Conservation (phyloP, 2,113 vertebrate species). For the Crotalus viridis region DNA sequence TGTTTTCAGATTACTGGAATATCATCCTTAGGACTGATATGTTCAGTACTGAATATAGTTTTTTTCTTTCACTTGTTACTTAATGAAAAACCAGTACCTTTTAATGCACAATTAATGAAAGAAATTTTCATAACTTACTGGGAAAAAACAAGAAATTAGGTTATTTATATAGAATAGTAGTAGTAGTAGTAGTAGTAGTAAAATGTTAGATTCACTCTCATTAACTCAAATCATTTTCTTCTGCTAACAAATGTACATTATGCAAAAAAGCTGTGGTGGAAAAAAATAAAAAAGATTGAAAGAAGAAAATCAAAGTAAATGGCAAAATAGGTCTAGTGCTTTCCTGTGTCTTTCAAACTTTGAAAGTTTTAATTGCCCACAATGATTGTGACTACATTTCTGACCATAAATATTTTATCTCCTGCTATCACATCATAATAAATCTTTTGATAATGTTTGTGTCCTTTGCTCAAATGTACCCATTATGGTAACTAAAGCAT, state of each 20-base stretch:
- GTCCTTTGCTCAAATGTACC: slow-evolving; percentile 55
- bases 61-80: background rate
- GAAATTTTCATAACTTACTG: background rate
- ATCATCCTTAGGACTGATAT: background rate
- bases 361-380: slow-evolving; percentile 61
- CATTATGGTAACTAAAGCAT: slow-evolving; percentile 48
- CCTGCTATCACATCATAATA: slow-evolving; percentile 54
- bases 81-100: background rate
- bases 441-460: slow-evolving; percentile 57
- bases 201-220: slow-evolving; percentile 18
- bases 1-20: background rate
- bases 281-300: slow-evolving; percentile 32
- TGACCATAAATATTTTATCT: slow-evolving; percentile 60
- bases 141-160: background rate
- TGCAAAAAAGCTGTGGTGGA: background rate
- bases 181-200: background rate
- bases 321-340: slow-evolving; percentile 20
- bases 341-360: slow-evolving; percentile 33
- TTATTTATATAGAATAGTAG: background rate
- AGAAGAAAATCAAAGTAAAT: slow-evolving; percentile 42
- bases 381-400: slow-evolving; percentile 51
- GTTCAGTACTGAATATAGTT: background rate
- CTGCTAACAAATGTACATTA: slow-evolving; percentile 23
- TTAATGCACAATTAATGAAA: background rate
- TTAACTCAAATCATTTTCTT: slow-evolving; percentile 28